Evolutionary conservation across 1,140 invertebrate species (phyloP).

Genomic region (Pogonomyrmex californicus): DNA sequence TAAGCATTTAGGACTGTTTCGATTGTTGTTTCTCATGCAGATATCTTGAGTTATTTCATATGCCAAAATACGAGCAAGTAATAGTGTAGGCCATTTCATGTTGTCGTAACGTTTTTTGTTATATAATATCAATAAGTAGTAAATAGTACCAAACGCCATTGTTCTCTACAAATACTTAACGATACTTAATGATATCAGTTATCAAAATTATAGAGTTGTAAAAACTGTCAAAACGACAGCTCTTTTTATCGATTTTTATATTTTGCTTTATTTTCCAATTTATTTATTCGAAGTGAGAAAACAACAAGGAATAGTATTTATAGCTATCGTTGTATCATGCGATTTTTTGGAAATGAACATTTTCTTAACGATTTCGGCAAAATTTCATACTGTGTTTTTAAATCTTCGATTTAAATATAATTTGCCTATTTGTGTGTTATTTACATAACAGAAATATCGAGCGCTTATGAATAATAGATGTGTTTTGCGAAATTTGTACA

Average conservation of each 20-base stretch:
- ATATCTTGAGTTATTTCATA: too few species aligned
- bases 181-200: too few species aligned
- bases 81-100: too few species aligned
- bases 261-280: neutral
- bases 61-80: too few species aligned
- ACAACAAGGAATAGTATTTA: neutral
- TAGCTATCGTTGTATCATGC: neutral
- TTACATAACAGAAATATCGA: neutral
- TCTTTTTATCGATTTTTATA: neutral
- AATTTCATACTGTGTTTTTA: neutral
- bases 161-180: neutral
- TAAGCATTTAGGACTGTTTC: too few species aligned
- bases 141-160: too few species aligned
- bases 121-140: too few species aligned
- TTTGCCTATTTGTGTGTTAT: neutral
- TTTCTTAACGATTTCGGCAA: neutral
- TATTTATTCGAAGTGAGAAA: neutral
- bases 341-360: neutral
- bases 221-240: neutral
- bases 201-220: neutral
- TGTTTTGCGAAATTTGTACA: neutral
- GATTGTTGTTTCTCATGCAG: too few species aligned
- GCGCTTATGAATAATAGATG: neutral
- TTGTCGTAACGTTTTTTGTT: too few species aligned
- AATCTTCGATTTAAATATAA: conserved; percentile 6